A percentile compares a stretch with the other conserved stretches of the same genome.
Conservation (phyloP, 2,113 vertebrate genomes). For the Nothobranchius kuhntae region DNA sequence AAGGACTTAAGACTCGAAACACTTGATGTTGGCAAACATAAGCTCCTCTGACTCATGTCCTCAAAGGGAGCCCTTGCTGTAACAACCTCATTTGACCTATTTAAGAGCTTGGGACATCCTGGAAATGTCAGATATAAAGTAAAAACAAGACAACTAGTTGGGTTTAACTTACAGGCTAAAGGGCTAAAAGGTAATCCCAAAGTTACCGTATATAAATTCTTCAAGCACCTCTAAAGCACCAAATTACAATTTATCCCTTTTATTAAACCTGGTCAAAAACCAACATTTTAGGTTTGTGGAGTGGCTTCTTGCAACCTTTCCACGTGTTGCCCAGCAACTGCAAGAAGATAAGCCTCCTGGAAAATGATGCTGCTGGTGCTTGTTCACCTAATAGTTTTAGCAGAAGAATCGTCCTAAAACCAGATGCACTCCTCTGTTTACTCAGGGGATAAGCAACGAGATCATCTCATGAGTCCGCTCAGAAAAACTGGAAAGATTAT, state of each 20-base stretch:
- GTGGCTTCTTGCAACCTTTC: not conserved
- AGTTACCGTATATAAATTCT: not conserved
- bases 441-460: not conserved
- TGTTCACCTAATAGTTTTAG: not conserved
- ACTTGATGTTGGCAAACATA: no score
- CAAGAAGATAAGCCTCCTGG: not conserved
- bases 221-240: not conserved
- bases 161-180: no score
- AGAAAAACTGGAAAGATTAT: not conserved
- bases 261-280: slow-evolving; percentile 3
- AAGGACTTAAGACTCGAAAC: no score
- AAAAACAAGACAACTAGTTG: no score
- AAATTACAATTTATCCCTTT: not conserved
- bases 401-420: not conserved
- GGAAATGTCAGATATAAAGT: no score
- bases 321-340: slow-evolving; percentile 6
- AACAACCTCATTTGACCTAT: no score
- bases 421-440: no score
- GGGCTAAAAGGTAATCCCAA: not conserved
- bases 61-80: no score
- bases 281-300: not conserved
- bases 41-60: no score
- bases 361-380: not conserved
- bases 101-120: no score
- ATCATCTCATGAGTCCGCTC: not conserved